Conservation (phyloP, 2,797 vertebrate genomes). For the Pelodytes ibericus region DNA sequence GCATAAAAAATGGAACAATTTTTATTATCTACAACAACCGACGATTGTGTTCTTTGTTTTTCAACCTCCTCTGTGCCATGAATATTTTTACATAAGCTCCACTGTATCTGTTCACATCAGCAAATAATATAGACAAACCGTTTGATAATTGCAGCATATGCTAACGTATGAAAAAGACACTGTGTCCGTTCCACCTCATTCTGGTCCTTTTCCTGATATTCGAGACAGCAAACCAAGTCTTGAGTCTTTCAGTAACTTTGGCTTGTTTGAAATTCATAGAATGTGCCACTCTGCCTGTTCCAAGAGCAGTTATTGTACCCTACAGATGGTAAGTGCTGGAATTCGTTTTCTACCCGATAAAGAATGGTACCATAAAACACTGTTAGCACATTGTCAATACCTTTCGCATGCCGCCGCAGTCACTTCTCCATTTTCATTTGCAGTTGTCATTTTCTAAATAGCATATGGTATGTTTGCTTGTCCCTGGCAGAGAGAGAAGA, state of each 20-base stretch:
- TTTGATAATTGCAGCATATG: conserved; percentile 9
- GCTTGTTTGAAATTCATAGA: conserved; percentile 61
- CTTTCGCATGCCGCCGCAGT: conserved; percentile 15
- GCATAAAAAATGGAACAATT: too few species aligned
- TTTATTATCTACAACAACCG: too few species aligned
- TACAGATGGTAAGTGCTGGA: conserved; percentile 58
- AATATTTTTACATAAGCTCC: too few species aligned
- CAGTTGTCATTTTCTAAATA: conserved; percentile 55
- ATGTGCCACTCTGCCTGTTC: conserved; percentile 61
- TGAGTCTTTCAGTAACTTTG: conserved; percentile 44
- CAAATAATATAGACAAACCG: too few species aligned
- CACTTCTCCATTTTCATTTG: conserved; percentile 48
- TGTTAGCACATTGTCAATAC: conserved; percentile 55
- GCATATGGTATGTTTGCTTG: conserved; percentile 48
- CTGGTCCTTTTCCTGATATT: conserved; percentile 47
- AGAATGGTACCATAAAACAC: conserved; percentile 49
- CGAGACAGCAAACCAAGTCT: conserved; percentile 37
- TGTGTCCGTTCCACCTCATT: not conserved
- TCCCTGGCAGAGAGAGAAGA: conserved; percentile 28
- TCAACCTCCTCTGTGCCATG: too few species aligned
- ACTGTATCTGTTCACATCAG: too few species aligned
- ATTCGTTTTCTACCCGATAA: conserved; percentile 23
- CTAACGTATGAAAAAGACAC: not conserved
- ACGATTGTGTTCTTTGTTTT: too few species aligned
- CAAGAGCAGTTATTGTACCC: conserved; percentile 51